These are phyloP conservation scores for Lepidocolaptes lacrymiger DNA, from an alignment of 2,797 vertebrate species.

Conservation along the genomic window DNA sequence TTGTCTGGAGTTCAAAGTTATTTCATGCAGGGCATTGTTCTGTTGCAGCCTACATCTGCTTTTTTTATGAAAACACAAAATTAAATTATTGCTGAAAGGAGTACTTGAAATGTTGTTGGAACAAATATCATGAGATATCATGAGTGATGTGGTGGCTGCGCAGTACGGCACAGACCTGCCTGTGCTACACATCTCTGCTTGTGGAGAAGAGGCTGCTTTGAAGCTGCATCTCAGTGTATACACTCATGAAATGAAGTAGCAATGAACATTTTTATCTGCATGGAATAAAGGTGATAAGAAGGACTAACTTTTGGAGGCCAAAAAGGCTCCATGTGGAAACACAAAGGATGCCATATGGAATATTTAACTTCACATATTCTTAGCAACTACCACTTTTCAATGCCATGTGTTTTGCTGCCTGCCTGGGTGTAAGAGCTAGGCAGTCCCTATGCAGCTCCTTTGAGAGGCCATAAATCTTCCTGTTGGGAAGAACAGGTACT, in stretches of 20 bases:
- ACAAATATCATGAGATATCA: neutral
- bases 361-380: neutral
- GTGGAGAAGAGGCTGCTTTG: neutral
- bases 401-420: neutral
- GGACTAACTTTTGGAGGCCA: neutral
- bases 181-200: neutral
- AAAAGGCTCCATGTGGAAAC: neutral
- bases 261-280: neutral
- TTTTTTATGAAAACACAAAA: slow-evolving; percentile 10
- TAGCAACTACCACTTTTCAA: neutral
- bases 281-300: neutral
- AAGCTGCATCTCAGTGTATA: accelerated
- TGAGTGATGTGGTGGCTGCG: neutral
- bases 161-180: neutral
- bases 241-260: accelerated
- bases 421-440: neutral
- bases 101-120: neutral
- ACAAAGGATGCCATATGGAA: neutral
- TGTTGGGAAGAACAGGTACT: neutral
- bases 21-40: neutral
- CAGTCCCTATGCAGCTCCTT: neutral
- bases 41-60: neutral
- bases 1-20: neutral
- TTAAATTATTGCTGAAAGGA: neutral
- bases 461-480: neutral